A percentile compares a stretch with the other conserved stretches of the same genome.
These are phyloP conservation scores for Chiroxiphia lanceolata DNA, from an alignment of 2,797 vertebrate species.

Conservation along the genomic window DNA sequence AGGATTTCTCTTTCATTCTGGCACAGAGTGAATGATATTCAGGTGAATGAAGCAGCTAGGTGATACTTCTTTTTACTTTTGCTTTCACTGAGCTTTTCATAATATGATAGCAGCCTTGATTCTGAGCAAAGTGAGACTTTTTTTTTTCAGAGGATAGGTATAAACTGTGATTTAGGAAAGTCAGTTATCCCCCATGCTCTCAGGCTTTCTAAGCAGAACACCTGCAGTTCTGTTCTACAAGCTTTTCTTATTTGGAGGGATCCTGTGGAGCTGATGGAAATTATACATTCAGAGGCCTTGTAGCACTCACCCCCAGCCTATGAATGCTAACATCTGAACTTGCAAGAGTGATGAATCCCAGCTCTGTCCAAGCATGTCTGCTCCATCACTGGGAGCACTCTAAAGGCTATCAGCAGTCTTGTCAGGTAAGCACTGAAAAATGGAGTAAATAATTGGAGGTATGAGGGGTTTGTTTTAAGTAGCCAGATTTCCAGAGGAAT, in stretches of 20 bases:
- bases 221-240: not conserved
- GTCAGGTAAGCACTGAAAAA: not conserved
- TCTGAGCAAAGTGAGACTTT: not conserved
- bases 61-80: not conserved
- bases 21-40: not conserved
- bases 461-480: not conserved
- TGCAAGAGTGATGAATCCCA: not conserved
- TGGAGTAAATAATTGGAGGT: not conserved
- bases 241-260: not conserved
- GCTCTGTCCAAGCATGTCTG: not conserved
- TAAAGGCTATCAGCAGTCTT: not conserved
- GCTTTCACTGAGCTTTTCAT: not conserved
- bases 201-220: not conserved
- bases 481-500: not conserved
- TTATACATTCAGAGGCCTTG: not conserved
- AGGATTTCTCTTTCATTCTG: not conserved
- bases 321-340: not conserved
- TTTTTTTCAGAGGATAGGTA: not conserved
- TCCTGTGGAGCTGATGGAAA: not conserved
- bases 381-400: not conserved
- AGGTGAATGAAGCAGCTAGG: not conserved
- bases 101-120: not conserved
- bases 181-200: not conserved
- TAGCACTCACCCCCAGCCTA: not conserved
- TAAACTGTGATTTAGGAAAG: constrained; percentile 20